A percentile compares a stretch with the other conserved stretches of the same genome.
phyloP scores from a whole-genome alignment of 2,888 invertebrate species.

The Drosophila kokeensis region DNA sequence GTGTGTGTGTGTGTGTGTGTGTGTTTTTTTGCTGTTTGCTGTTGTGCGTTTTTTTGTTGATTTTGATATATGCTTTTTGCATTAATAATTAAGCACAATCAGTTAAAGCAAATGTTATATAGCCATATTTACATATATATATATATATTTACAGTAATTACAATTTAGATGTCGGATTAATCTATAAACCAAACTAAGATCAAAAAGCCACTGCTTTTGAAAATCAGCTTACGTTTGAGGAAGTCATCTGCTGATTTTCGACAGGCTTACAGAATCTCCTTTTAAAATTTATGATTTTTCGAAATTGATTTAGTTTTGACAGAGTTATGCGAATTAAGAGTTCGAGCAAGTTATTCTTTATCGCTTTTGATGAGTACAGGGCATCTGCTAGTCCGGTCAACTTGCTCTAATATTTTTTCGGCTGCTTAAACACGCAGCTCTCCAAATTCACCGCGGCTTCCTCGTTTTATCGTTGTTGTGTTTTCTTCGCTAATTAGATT shows the following conservation, averaged over 20 bases:
- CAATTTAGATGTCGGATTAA: no score
- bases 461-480: conserved; percentile 7
- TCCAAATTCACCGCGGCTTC: not conserved
- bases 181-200: no score
- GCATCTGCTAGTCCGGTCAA: conserved; percentile 4
- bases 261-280: not conserved
- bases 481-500: conserved; percentile 77
- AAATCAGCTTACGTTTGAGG: no score
- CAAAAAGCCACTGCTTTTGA: no score
- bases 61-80: not conserved
- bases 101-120: not conserved
- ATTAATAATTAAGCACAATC: not conserved
- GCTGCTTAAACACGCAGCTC: conserved; percentile 27
- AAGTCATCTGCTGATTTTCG: no score
- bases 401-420: not conserved
- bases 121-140: not conserved
- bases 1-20: conserved; percentile 3
- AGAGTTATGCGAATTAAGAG: not conserved
- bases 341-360: no score
- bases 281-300: not conserved
- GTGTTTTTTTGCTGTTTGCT: conserved; percentile 20
- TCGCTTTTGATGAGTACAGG: not conserved
- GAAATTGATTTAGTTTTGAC: not conserved
- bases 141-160: not conserved
- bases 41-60: conserved; percentile 14